Percentiles rank a stretch among this genome's conserved stretches.
Evolutionary conservation across 1,140 invertebrate genomes (phyloP).

Genomic region (Oppia nitens): DNA sequence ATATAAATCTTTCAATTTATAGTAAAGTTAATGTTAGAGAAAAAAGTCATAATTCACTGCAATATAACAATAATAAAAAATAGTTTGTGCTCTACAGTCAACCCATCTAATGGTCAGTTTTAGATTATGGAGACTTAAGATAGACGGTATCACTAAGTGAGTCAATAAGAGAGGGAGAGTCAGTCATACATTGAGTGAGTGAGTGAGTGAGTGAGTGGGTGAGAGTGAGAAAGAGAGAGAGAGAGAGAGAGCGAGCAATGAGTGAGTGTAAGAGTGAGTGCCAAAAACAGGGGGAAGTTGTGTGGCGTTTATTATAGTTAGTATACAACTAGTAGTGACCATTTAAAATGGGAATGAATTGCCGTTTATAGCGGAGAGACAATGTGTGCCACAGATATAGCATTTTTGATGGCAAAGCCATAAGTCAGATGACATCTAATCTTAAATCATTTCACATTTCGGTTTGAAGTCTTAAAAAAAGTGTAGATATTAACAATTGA

Average conservation of each 20-base stretch:
- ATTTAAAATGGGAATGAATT: neutral
- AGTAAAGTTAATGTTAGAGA: neutral
- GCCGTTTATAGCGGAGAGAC: neutral
- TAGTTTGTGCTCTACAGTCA: neutral
- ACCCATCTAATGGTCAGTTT: neutral
- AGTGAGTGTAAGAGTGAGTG: neutral
- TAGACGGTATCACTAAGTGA: neutral
- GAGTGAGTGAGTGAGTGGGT: neutral
- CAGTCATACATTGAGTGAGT: neutral
- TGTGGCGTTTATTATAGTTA: neutral
- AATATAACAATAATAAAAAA: neutral
- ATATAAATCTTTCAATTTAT: neutral
- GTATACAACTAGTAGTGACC: neutral
- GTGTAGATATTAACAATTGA: neutral
- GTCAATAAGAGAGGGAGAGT: neutral
- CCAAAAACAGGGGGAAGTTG: neutral
- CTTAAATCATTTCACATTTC: neutral
- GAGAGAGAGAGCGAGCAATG: neutral
- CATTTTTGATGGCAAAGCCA: neutral
- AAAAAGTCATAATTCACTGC: neutral
- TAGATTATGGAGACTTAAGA: neutral
- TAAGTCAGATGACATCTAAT: neutral
- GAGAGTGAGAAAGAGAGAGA: neutral
- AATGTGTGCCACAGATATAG: neutral
- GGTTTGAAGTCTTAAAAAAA: neutral